Evolutionary conservation across 1,140 invertebrate genomes (phyloP).

Genomic region (Harlomillsia oculata): DNA sequence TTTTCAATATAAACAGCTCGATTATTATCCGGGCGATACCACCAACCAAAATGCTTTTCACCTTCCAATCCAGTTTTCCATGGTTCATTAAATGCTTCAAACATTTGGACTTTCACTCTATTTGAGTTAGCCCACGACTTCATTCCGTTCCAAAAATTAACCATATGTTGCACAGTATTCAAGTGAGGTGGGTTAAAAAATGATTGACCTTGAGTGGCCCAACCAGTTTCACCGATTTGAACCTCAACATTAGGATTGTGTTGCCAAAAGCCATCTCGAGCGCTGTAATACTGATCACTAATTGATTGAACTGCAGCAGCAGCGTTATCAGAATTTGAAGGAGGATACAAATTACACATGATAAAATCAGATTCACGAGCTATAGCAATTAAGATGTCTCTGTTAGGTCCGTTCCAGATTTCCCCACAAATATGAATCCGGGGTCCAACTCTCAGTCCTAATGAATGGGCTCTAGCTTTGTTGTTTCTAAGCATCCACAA

Average conservation of each 20-base stretch:
- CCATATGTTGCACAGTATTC: constrained; percentile 13
- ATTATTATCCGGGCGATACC: not conserved
- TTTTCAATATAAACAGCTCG: constrained; percentile 4
- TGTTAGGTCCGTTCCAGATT: not conserved
- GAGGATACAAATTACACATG: constrained; percentile 32
- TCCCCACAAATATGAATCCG: constrained; percentile 23
- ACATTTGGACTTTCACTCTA: constrained; percentile 18
- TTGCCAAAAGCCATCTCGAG: constrained; percentile 11
- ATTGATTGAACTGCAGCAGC: constrained; percentile 13
- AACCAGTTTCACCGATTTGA: constrained; percentile 33
- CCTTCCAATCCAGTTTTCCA: constrained; percentile 13
- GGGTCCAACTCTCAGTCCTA: constrained; percentile 19
- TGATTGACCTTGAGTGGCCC: constrained; percentile 22
- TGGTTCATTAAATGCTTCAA: constrained; percentile 27
- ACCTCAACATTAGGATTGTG: constrained; percentile 27
- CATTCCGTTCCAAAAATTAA: constrained; percentile 17
- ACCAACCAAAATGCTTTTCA: constrained; percentile 21
- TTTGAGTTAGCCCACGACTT: not conserved
- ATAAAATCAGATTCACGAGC: constrained; percentile 28
- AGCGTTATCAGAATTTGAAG: not conserved
- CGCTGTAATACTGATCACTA: constrained; percentile 3
- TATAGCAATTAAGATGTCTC: constrained; percentile 18
- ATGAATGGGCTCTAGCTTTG: constrained; percentile 1
- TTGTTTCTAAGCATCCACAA: constrained; percentile 26
- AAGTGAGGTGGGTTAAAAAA: constrained; percentile 5